A percentile compares a stretch with the other conserved stretches of the same genome.
Conservation (phyloP, 2,113 vertebrate species). For the Hyla sarda region DNA sequence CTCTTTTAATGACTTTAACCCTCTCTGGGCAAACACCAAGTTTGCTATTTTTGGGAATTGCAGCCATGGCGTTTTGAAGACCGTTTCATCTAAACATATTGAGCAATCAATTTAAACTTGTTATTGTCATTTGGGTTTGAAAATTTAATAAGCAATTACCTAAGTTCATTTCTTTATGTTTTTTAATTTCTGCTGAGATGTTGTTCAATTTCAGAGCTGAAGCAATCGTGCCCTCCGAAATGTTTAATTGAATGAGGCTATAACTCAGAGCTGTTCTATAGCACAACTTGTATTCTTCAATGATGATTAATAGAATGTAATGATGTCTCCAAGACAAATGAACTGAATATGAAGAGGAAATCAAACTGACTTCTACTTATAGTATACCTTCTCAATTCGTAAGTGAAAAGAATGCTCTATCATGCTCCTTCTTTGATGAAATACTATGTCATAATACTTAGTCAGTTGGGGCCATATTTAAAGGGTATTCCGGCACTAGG, state of each 20-base stretch:
- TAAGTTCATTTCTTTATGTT: conserved; percentile 70
- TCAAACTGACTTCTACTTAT: conserved; percentile 55
- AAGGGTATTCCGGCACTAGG: no score
- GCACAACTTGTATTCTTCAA: conserved; percentile 64
- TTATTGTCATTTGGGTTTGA: conserved; percentile 73
- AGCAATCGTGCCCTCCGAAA: conserved; percentile 70
- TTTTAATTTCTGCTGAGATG: conserved; percentile 75
- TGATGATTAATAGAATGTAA: conserved; percentile 67
- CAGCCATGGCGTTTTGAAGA: conserved; percentile 45
- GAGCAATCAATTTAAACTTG: conserved; percentile 77
- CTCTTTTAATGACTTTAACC: neutral
- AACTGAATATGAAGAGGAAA: conserved; percentile 63
- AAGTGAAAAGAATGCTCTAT: neutral
- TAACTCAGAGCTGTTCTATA: conserved; percentile 64
- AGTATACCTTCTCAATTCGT: neutral
- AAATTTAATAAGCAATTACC: conserved; percentile 81
- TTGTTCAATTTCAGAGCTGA: conserved; percentile 70
- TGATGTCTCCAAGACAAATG: conserved; percentile 58
- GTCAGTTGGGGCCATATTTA: neutral
- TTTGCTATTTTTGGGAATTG: neutral
- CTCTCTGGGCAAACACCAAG: neutral
- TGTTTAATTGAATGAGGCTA: conserved; percentile 68
- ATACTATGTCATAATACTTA: neutral
- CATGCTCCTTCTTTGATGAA: neutral
- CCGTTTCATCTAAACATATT: conserved; percentile 63